Evolutionary conservation across 2,888 invertebrate species (phyloP), one percentile per base, ranked within the genome.

Genomic region (Lasioglossum morio): DNA sequence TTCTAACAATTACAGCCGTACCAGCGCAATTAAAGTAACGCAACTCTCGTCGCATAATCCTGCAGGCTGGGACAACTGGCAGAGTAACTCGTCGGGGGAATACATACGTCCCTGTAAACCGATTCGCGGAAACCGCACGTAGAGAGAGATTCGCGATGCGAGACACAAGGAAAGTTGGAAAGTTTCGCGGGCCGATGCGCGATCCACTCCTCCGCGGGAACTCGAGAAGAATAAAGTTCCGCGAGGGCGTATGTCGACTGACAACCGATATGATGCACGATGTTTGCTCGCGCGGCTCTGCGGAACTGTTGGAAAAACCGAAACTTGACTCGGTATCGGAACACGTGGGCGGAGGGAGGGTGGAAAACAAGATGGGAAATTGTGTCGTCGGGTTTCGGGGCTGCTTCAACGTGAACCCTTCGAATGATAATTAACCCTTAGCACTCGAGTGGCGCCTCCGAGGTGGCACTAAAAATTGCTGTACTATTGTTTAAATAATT

Each of bases 1-100:
- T 70, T 70, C 76, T 60, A 73, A 70, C 85, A 70, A 77, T 85
- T 57, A 57, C 66, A 19, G 27, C 16, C 23, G 63, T 23, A 40
- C 80, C 14, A 46, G 16, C 37, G 77, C 66, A 85, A 85, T 85
- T 85, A 85, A 80, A 63, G 74, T 70, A 84, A 85, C 85, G 78
- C 79, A 66, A 74, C 46, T 19, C 60, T 53, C 23, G n/a, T 30
- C 75, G 70, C 48, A 23, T n/a, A 37, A 72, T 72, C 40, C 34
- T 23, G 19, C 48, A 19, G 23, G 2, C 48, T 1, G 8, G 8
- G 23, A 23, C 48, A 2, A 23, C 48, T 23, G 23, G 10, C 10
- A 23, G 53, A 10, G 53, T n/a, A 53, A n/a, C 53, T 53, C 53
- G 23, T 2, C n/a, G 53, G 8, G 53, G 8, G 48, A 53, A 53